Base-by-base conservation (phyloP, 2,113 vertebrate genomes). In the Eupsittula cactorum region DNA sequence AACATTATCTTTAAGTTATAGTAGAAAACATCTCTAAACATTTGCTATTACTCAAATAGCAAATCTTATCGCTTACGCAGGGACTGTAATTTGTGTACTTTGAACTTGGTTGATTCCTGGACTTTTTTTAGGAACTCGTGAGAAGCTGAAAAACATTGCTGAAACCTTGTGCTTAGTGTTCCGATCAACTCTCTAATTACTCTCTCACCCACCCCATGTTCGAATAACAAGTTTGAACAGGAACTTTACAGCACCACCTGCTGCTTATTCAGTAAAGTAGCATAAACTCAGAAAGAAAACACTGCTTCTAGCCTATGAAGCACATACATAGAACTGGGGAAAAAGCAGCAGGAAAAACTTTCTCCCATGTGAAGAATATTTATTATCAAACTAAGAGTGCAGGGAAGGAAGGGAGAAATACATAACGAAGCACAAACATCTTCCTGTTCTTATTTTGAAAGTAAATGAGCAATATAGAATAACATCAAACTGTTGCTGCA, bases 201-300 rank as follows among this genome's bases (percentile, higher is more conserved):
- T 25, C 25, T 16, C 52, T 16, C 6, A 5, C 4, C 13, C 17
- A 6, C 4, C 8, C 0, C 2, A 16, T 6, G 28, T 13, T 37
- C 17, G 27, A 62, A 16, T 5, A 74, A 11, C 27, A 71, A 55
- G 24, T 41, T 16, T 39, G n/a, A 93, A 12, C 2, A 42, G 35
- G 8, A 74, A 46, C 13, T 60, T 75, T 9, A 75, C 29, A 91
- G 96, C 95, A 93, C 94, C 92, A 92, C 31, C 95, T 93, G 83
- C 42, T 89, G 92, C 35, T 84, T 29, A 8, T 31, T 53, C 63
- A 83, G 67, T 8, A 81, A 10, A 90, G 79, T 59, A 83, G 59
- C 2, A 4, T 21, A 13, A 70, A 63, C 41, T 53, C 52, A 16
- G 28, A n/a, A 17, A 65, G 7, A 55, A 12, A 84, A 68, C 31